phyloP scores from a whole-genome alignment of 2,113 vertebrate species.

The Pseudolaguvia tuberculata region DNA sequence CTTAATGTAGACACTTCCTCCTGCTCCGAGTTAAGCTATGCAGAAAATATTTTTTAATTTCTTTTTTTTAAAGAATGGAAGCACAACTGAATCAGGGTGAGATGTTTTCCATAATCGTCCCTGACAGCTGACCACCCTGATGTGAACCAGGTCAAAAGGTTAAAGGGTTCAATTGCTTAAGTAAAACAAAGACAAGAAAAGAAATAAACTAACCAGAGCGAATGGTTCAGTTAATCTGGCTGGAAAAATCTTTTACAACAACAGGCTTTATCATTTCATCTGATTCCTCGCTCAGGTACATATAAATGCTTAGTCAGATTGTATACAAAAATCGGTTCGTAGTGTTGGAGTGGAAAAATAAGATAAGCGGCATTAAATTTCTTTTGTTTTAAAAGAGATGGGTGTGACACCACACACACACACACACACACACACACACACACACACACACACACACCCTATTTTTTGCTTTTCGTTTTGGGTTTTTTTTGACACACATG shows the following conservation, averaged over 20 bases:
- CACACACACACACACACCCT: not conserved
- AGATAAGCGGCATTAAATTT: conserved; percentile 33
- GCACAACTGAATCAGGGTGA: conserved; percentile 25
- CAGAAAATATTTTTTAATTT: conserved; percentile 37
- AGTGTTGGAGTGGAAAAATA: conserved; percentile 27
- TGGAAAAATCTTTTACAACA: conserved; percentile 56
- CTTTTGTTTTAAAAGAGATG: conserved; percentile 5
- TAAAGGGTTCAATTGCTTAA: conserved; percentile 63
- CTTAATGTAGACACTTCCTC: conserved; percentile 61
- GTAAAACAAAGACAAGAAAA: conserved; percentile 49
- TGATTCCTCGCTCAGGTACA: not conserved
- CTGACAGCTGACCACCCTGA: conserved; percentile 51
- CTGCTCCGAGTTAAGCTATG: conserved; percentile 52
- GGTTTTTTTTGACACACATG: conserved; percentile 22
- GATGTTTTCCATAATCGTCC: conserved; percentile 45
- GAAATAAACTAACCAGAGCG: conserved; percentile 65
- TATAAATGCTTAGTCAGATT: conserved; percentile 43
- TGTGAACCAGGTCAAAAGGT: conserved; percentile 25
- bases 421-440: conserved; percentile 8
- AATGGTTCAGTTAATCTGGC: conserved; percentile 55
- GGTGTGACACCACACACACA: not conserved
- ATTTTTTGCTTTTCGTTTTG: not conserved
- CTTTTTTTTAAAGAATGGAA: not conserved
- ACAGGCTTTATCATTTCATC: conserved; percentile 58
- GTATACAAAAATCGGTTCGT: conserved; percentile 20